Evolutionary conservation across 92 coral and sea anemone genomes (phyloP).

Genomic region (Umimayanthus chanpuru): DNA sequence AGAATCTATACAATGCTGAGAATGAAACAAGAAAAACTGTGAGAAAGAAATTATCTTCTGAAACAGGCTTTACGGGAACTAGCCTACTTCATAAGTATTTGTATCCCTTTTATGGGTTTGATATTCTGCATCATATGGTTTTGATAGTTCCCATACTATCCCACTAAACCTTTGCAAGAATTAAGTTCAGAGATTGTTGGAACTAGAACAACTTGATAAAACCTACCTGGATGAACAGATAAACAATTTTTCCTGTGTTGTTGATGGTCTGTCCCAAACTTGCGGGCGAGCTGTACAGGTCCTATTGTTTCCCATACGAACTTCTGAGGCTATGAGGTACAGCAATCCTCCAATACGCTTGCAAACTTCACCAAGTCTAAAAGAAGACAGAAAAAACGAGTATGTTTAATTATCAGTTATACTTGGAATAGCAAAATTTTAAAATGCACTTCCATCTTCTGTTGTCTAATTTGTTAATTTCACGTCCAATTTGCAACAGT

Average conservation of each 20-base stretch:
- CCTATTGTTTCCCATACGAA: too few species aligned
- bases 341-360: too few species aligned
- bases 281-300: too few species aligned
- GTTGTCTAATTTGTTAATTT: too few species aligned
- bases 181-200: constrained; percentile 56
- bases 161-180: constrained; percentile 60
- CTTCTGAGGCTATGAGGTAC: too few species aligned
- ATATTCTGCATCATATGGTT: constrained; percentile 52
- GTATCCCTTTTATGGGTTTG: constrained; percentile 70
- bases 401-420: too few species aligned
- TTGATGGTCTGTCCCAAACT: too few species aligned
- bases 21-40: constrained; percentile 61
- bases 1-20: constrained; percentile 52
- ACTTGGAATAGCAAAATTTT: too few species aligned
- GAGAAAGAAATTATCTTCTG: constrained; percentile 54
- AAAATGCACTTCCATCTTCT: too few species aligned
- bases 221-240: constrained; percentile 60
- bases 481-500: too few species aligned
- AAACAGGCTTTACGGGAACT: constrained; percentile 72
- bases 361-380: too few species aligned
- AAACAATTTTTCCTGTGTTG: constrained; percentile 62
- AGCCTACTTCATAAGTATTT: constrained; percentile 62
- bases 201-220: constrained; percentile 58
- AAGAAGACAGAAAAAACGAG: too few species aligned
- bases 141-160: constrained; percentile 64